Percentiles rank a stretch among this genome's conserved stretches.
phyloP scores from a whole-genome alignment of 1,140 invertebrate genomes.

The Tetramorium simillimum region DNA sequence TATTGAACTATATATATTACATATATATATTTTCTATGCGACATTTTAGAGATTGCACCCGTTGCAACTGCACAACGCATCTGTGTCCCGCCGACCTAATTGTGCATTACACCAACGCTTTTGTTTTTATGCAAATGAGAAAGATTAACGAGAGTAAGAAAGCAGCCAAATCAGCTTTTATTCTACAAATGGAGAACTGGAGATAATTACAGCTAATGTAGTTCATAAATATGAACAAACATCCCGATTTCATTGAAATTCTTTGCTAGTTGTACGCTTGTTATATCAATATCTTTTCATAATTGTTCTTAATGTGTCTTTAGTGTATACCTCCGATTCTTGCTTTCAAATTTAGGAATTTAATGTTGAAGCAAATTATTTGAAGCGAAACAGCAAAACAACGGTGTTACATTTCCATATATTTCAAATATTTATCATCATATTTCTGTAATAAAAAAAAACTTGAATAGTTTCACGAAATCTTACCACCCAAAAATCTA shows the following conservation, averaged over 20 bases:
- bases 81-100: not conserved
- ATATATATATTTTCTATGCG: slow-evolving; percentile 72
- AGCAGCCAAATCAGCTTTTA: not conserved
- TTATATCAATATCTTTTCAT: not conserved
- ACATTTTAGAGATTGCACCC: slow-evolving; percentile 61
- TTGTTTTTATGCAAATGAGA: not conserved
- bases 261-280: not conserved
- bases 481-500: not conserved
- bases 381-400: not conserved
- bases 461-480: not conserved
- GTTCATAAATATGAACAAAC: not conserved
- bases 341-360: slow-evolving; percentile 8
- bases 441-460: not conserved
- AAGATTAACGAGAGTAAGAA: not conserved
- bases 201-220: not conserved
- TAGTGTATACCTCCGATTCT: not conserved
- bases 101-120: not conserved
- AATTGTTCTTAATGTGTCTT: not conserved
- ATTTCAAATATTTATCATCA: slow-evolving; percentile 4
- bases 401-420: not conserved
- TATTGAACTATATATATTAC: slow-evolving; percentile 25
- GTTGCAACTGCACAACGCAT: slow-evolving; percentile 16
- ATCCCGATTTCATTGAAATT: not conserved
- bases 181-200: not conserved
- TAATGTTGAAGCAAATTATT: not conserved